phyloP scores from a whole-genome alignment of 2,888 invertebrate genomes.

The Amphimallon solstitiale region DNA sequence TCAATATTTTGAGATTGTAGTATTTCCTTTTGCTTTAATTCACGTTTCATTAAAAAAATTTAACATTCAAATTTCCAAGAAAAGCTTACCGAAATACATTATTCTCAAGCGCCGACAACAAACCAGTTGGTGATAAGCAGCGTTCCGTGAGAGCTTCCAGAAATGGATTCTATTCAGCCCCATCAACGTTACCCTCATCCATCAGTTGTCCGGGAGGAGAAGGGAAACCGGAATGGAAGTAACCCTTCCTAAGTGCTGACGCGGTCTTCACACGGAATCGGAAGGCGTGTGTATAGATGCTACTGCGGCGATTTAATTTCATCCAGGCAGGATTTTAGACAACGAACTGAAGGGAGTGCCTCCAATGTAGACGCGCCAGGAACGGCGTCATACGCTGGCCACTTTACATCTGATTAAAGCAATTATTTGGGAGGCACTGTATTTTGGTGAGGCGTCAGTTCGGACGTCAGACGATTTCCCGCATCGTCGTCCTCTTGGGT shows the following conservation, averaged over 20 bases:
- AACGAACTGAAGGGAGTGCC: constrained; percentile 5
- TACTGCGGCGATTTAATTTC: constrained; percentile 22
- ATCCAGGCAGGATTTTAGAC: constrained; percentile 7
- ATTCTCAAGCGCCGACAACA: constrained; percentile 17
- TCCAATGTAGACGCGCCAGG: neutral
- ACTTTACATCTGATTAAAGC: constrained; percentile 34
- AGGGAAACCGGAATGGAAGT: constrained; percentile 21
- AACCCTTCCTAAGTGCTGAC: constrained; percentile 28
- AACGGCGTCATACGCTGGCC: constrained; percentile 8
- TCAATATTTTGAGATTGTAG: neutral
- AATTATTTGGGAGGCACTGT: constrained; percentile 9
- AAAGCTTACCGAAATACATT: constrained; percentile 12
- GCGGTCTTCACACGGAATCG: constrained; percentile 22
- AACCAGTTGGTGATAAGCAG: constrained; percentile 21
- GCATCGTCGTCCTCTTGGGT: constrained; percentile 1
- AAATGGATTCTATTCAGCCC: constrained; percentile 27
- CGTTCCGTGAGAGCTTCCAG: constrained; percentile 13
- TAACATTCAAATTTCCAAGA: constrained; percentile 2
- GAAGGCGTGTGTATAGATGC: constrained; percentile 13
- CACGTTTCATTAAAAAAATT: neutral
- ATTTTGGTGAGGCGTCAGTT: neutral
- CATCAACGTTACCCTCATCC: constrained; percentile 24
- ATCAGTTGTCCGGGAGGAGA: constrained; percentile 7
- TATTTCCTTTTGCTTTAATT: neutral
- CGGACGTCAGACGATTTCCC: neutral